Conservation (phyloP, 2,113 vertebrate species). For the Pungitius pungitius region DNA sequence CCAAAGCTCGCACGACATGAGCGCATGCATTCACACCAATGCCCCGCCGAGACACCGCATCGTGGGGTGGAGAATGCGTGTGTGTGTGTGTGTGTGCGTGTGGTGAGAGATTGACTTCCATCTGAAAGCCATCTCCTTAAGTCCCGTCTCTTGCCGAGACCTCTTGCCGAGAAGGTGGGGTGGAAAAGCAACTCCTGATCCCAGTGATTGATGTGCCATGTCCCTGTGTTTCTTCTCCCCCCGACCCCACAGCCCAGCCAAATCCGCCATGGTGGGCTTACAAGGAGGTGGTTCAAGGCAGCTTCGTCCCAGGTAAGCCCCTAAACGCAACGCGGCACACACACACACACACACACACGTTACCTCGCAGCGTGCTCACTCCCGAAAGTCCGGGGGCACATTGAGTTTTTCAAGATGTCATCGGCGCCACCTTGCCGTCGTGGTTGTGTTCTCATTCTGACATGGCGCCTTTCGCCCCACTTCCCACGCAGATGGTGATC, state of each 20-base stretch:
- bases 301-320: conserved; percentile 97
- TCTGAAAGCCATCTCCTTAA: conserved; percentile 8
- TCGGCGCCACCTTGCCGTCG: conserved; percentile 53
- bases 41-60: conserved; percentile 30
- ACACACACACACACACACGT: no score
- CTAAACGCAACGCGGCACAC: conserved; percentile 17
- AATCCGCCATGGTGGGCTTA: conserved; percentile 99
- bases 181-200: neutral
- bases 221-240: conserved; percentile 43
- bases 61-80: no score
- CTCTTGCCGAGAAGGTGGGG: conserved; percentile 17
- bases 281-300: conserved; percentile 98
- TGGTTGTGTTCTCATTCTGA: conserved; percentile 44
- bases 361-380: conserved; percentile 16
- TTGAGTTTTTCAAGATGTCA: conserved; percentile 44
- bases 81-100: no score
- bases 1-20: conserved; percentile 52
- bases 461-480: conserved; percentile 32
- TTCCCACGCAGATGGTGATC: conserved; percentile 16
- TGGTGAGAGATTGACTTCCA: neutral
- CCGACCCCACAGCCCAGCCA: conserved; percentile 88
- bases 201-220: conserved; percentile 43
- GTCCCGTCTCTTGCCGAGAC: conserved; percentile 31
- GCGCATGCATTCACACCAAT: conserved; percentile 68
- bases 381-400: conserved; percentile 13